A percentile compares a stretch with the other conserved stretches of the same genome.
Evolutionary conservation across 2,888 invertebrate genomes (phyloP).

Genomic region (Theretra japonica): DNA sequence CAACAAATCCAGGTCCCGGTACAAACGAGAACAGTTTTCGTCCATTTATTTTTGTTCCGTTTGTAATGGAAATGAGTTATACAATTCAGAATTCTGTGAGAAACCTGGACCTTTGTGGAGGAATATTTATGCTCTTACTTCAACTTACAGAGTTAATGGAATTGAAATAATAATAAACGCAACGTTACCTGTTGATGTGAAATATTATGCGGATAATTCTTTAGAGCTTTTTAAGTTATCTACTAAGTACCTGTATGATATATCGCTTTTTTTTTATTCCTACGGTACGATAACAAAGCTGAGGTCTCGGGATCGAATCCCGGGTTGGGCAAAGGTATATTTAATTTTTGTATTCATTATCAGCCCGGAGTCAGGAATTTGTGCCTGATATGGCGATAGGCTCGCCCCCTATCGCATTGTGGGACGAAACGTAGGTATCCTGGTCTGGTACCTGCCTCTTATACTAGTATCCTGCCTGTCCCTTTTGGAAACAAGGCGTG

Average conservation of each 20-base stretch:
- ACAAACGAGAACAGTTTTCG: neutral
- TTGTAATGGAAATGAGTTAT: conserved; percentile 8
- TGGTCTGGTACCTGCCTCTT: too few species aligned
- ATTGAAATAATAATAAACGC: neutral
- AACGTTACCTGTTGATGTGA: neutral
- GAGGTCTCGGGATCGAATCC: too few species aligned
- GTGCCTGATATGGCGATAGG: too few species aligned
- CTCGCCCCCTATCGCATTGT: neutral
- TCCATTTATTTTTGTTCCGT: conserved; percentile 4
- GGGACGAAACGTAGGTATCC: neutral
- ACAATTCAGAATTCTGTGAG: neutral
- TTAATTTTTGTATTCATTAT: too few species aligned
- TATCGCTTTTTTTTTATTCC: too few species aligned
- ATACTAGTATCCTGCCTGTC: too few species aligned
- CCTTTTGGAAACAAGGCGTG: too few species aligned
- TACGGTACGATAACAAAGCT: too few species aligned
- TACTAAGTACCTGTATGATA: too few species aligned
- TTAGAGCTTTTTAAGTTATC: too few species aligned
- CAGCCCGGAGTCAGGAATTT: too few species aligned
- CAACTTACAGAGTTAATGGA: neutral
- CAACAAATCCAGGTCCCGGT: neutral
- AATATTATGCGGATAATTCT: neutral
- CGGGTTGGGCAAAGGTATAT: too few species aligned
- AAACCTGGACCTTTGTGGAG: neutral
- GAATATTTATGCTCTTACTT: neutral